Base-by-base conservation (phyloP, 1,140 invertebrate species). In the Acromyrmex charruanus region DNA sequence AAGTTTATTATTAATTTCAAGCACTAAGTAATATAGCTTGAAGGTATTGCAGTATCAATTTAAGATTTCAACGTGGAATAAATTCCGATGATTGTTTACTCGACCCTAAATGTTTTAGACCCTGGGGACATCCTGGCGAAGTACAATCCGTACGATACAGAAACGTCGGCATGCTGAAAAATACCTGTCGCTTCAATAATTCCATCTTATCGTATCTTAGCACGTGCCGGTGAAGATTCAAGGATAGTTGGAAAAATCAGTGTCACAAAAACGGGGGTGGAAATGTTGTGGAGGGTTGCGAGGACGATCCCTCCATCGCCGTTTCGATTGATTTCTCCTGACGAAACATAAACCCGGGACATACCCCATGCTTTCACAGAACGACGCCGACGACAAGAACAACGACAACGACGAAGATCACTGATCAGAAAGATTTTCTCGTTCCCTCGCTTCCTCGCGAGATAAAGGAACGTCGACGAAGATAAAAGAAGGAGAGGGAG, bases 271-370 rank as follows among this genome's bases (percentile, higher is more conserved):
- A 35, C 49, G 18, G 28, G 77, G 7, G 39, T 3, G 85, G 21
- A 72, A 65, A 66, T 3, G 51, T 63, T 66, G 49, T 55, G 80
- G 80, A 71, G 68, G 86, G 77, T 71, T 65, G 72, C 68, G 61
- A 75, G 44, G 44, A 75, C 61, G 59, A 39, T 51, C 39, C 44
- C 72, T 16, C 18, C 55, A 1, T 12, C 35, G 12, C 16, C 21
- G 14, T 44, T 28, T 28, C 90, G 87, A 91, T 91, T 89, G 90
- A 91, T 91, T 91, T 75, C 75, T 75, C 71, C 39, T 66, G 65
- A 71, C 77, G 28, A 82, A 77, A 81, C 65, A 81, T 77, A 85
- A 88, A 79, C 61, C 71, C 44, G 63, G 28, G 68, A 66, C 44
- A 16, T 74, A 51, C 39, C 59, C 66, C 44, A 6, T 3, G 71